Evolutionary conservation across 1,140 invertebrate genomes (phyloP).

Genomic region (Hormaphis cornu): DNA sequence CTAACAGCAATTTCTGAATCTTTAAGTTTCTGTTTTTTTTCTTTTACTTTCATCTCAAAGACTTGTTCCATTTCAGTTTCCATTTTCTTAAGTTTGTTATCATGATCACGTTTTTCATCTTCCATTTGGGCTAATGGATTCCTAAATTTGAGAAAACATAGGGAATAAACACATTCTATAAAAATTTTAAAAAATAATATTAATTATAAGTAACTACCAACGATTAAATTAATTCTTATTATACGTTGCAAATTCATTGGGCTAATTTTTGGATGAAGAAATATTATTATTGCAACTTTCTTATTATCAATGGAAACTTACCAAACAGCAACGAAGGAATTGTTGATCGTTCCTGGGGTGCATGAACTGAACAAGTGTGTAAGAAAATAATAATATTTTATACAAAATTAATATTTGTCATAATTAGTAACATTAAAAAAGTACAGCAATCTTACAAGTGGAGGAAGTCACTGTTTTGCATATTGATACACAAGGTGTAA

Average conservation of each 20-base stretch:
- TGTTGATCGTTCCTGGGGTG: conserved; percentile 78
- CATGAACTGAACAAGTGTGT: conserved; percentile 52
- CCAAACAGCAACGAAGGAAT: conserved; percentile 80
- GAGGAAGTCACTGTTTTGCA: too few relatives aligned
- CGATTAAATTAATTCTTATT: neutral
- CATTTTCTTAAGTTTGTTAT: conserved; percentile 93
- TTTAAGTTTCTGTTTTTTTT: conserved; percentile 86
- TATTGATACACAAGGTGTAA: too few relatives aligned
- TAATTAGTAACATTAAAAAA: conserved; percentile 5
- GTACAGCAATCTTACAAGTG: too few relatives aligned
- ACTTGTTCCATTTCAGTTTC: conserved; percentile 93
- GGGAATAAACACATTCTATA: neutral
- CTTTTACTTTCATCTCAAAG: conserved; percentile 74
- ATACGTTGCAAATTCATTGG: conserved; percentile 12
- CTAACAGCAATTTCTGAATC: conserved; percentile 80
- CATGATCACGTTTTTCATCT: conserved; percentile 92
- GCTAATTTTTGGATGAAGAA: conserved; percentile 22
- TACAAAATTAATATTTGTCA: conserved; percentile 1
- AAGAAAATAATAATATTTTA: conserved; percentile 30
- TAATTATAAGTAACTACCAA: too few relatives aligned
- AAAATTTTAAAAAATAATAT: too few relatives aligned
- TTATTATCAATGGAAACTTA: conserved; percentile 50
- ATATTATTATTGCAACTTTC: neutral
- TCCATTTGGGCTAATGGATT: conserved; percentile 96
- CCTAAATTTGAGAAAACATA: conserved; percentile 46